A percentile compares a stretch with the other conserved stretches of the same genome.
phyloP scores from a whole-genome alignment of 2,113 vertebrate genomes.

The Lynx canadensis region DNA sequence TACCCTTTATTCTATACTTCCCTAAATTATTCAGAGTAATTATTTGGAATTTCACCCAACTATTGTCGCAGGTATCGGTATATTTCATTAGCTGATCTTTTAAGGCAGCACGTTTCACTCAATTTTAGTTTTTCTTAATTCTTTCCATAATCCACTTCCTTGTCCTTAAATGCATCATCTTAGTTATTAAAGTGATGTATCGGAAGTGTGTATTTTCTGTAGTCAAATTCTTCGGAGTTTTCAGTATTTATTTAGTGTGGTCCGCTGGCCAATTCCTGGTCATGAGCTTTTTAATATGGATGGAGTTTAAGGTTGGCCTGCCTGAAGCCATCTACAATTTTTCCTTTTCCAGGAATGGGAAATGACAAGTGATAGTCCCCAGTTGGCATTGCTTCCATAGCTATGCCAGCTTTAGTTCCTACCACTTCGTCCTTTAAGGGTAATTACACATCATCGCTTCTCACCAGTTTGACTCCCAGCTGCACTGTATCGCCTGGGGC shows the following conservation, averaged over 20 bases:
- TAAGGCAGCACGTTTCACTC: background rate
- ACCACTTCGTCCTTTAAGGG: background rate
- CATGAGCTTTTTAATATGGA: background rate
- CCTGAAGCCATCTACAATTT: background rate
- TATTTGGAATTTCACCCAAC: background rate
- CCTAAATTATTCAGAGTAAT: slow-evolving; percentile 1
- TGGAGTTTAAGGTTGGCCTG: background rate
- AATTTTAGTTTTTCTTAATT: background rate
- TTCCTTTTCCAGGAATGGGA: background rate
- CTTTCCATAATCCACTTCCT: background rate
- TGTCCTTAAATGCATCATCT: background rate
- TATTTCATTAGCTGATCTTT: slow-evolving; percentile 4
- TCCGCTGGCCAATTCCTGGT: background rate
- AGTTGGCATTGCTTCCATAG: background rate
- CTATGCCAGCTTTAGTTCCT: background rate
- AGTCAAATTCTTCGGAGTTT: background rate
- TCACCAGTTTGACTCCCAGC: background rate
- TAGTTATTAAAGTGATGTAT: background rate
- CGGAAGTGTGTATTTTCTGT: background rate
- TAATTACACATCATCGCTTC: background rate
- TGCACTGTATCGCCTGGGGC: too few species aligned
- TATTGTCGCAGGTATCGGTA: background rate
- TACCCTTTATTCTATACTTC: background rate
- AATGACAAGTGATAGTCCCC: background rate
- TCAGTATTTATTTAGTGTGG: background rate